Evolutionary conservation across 2,113 vertebrate genomes (phyloP), one percentile per base, ranked within the genome.

Genomic region (Numida meleagris): DNA sequence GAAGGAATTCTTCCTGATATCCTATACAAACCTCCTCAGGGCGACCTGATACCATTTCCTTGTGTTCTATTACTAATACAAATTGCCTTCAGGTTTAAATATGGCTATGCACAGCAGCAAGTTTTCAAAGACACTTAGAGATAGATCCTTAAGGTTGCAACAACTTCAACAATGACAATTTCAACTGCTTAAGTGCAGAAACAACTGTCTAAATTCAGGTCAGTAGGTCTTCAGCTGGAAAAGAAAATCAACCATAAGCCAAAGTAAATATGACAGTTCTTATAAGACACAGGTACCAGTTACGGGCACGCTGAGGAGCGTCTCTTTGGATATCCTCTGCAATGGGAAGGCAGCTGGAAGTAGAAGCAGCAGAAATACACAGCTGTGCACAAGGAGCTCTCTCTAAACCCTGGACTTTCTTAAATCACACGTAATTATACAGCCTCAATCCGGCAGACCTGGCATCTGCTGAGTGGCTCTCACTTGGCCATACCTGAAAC

Each of bases 311-410:
- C 43, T 58, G 62, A 63, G 58, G 53, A 84, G 42, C 4, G 0
- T 58, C 68, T 36, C n/a, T 53, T 43, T 46, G 40, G 50, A 42
- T 78, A 21, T 85, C 8, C 20, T 58, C 27, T 63, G 6, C 42
- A 62, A 58, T 18, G 33, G 25, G 20, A 88, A 58, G 31, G 27
- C 0, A 0, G 66, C 38, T 2, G 3, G 45, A 58, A 31, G 67
- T 4, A 51, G 65, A 57, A 73, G 53, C 10, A 5, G 36, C 7
- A 50, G 0, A 1, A n/a, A 31, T 33, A 38, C 9, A 4, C 4
- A 8, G 21, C 34, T 53, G 42, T 12, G 2, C 51, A 13, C 3
- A 29, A 2, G 16, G 10, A 43, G 23, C n/a, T 82, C 16, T 87
- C 21, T 61, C 55, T 66, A 36, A 51, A 2, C 25, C 23, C 38